Evolutionary conservation across 2,113 vertebrate genomes (phyloP), one percentile per base, ranked within the genome.

Genomic region (Bagarius yarrelli): DNA sequence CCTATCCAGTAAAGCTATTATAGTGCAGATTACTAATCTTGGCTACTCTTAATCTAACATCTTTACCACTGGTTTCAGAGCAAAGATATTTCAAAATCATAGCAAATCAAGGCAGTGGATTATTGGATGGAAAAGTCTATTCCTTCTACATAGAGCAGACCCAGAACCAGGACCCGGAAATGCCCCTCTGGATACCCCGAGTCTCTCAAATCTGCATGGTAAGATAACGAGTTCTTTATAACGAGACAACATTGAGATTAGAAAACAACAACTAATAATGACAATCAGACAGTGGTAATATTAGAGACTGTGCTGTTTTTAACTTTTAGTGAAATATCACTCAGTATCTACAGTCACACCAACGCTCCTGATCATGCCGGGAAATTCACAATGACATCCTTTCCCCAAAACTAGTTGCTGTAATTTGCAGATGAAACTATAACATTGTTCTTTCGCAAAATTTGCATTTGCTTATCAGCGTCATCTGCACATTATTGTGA

Each of bases 161-260:
- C 74, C 4, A 1, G 44, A 80, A 88, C 30, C 0, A 0, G 0
- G 18, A 18, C 3, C 0, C 50, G 8, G 32, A 77, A 19, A 82
- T 77, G 47, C 71, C 83, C 0, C 70, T 82, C 59, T 93, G 91
- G 92, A 32, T 88, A 16, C 85, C 92, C 0, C 88, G 82, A 76
- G 90, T 94, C 30, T 86, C 89, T 19, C 92, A 85, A 81, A 81
- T 91, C 83, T 93, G 93, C 87, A 87, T 64, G 89, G 93, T 94
- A 83, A 47, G 44, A 6, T 40, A 40, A 40, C 36, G 3, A 40
- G n/a, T n/a, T n/a, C n/a, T n/a, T n/a, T n/a, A n/a, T 6, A 40
- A 40, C 36, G 36, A 40, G 36, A 40, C 36, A 40, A 40, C 36
- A 40, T 40, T 40, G 36, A 40, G 36, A 40, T 40, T 4, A 40